These are phyloP conservation scores for Dicrostonyx torquatus DNA, from an alignment of 2,797 vertebrate species.

Conservation along the genomic window DNA sequence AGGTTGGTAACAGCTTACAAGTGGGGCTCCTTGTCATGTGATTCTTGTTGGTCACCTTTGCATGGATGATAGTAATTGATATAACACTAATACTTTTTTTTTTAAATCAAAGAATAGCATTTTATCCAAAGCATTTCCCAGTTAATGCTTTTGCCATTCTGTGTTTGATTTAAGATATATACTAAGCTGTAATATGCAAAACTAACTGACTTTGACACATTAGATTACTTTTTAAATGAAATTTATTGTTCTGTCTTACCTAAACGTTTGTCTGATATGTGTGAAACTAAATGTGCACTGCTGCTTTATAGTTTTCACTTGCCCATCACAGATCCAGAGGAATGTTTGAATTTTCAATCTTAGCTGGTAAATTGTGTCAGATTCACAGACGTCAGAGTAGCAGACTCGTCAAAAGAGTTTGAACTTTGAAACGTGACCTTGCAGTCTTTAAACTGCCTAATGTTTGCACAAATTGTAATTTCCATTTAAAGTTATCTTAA, in stretches of 20 bases:
- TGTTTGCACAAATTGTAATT: background rate
- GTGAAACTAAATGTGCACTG: background rate
- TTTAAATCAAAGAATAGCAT: background rate
- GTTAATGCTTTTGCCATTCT: background rate
- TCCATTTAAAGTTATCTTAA: slow-evolving; percentile 24
- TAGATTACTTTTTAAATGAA: slow-evolving; percentile 53
- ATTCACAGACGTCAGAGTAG: background rate
- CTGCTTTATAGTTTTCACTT: background rate
- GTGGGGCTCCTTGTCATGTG: background rate
- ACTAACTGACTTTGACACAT: background rate
- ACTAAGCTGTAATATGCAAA: slow-evolving; percentile 4
- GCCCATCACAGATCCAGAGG: background rate
- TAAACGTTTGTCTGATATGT: background rate
- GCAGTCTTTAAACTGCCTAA: slow-evolving; percentile 25
- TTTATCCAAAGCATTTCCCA: background rate
- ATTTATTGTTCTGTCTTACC: background rate
- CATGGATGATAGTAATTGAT: background rate
- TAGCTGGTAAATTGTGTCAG: background rate
- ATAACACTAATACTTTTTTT: background rate
- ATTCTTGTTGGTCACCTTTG: background rate
- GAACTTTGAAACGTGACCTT: slow-evolving; percentile 22
- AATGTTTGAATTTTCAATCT: slow-evolving; percentile 1
- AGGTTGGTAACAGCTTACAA: slow-evolving; percentile 85
- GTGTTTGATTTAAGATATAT: background rate
- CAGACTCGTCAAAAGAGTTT: background rate